These are phyloP conservation scores for Nycticryphes semicollaris DNA, from an alignment of 2,113 vertebrate genomes.

Conservation along the genomic window DNA sequence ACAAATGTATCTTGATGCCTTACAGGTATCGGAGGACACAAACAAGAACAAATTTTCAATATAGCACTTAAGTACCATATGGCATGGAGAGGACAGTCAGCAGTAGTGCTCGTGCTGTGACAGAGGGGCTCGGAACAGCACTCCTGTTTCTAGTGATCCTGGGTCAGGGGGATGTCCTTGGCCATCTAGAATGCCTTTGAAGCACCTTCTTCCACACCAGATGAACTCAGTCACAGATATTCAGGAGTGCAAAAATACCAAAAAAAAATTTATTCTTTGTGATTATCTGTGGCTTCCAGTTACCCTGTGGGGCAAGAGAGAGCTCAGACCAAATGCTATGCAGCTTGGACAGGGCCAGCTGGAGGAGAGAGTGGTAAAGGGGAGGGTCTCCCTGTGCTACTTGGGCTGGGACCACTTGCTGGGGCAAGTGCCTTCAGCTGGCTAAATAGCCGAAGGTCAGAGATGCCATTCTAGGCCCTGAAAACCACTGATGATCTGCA, in stretches of 20 bases:
- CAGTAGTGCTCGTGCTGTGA: background rate
- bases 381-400: background rate
- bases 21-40: background rate
- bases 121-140: background rate
- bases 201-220: background rate
- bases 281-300: background rate
- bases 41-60: background rate
- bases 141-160: background rate
- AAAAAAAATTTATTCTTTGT: background rate
- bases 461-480: background rate
- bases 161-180: background rate
- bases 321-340: background rate
- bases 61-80: background rate
- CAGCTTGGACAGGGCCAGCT: fast-evolving
- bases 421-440: background rate
- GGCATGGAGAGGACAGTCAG: background rate
- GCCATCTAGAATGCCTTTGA: background rate
- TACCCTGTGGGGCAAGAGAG: background rate
- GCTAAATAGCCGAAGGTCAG: background rate
- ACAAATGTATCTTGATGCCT: background rate
- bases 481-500: background rate
- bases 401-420: background rate
- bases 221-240: background rate
- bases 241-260: background rate
- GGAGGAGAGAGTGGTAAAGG: background rate